Evolutionary conservation across 2,797 vertebrate species (phyloP), one percentile per base, ranked within the genome.

Genomic region (Fundulus diaphanus): DNA sequence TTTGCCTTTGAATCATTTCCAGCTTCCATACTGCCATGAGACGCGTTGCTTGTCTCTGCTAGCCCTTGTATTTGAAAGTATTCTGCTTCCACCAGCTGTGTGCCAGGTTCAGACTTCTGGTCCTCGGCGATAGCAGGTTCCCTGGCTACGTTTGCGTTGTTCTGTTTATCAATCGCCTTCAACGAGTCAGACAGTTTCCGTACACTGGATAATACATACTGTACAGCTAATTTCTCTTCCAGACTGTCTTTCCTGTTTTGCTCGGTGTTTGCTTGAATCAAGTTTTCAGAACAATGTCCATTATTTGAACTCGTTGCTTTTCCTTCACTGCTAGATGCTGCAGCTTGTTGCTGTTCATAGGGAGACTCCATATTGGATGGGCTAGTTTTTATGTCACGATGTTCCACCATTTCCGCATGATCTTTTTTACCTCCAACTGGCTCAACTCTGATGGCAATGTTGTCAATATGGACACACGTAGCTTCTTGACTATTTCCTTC

Each of bases 61-160:
- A 11, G 54, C 29, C 91, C 80, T 82, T 93, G 89, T 46, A 94
- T 80, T 87, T 94, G 92, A 82, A 94, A 94, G 76, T 94, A 94
- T 46, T 87, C 90, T 75, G 69, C 81, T 61, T 90, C 86, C 49
- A 35, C 74, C 63, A 40, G 69, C 40, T 71, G 72, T 67, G 61
- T 31, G 1, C 68, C 84, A 79, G 77, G 81, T 69, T 83, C 84
- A 69, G 29, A 2, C 1, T 76, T 75, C 82, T 35, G 29, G 46
- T 71, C 73, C 73, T 84, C 68, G 72, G 54, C 46, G 61, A 73
- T 52, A 46, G 2, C 70, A 31, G 72, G 69, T 7, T 75, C 71
- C 44, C 16, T 70, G 20, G 29, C 71, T 81, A 13, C 1, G 12
- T 76, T 87, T 7, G 29, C 37, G 56, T 12, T 84, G 22, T 68